Percentiles rank a stretch among this genome's conserved stretches.
Evolutionary conservation across 1,140 invertebrate genomes (phyloP).

Genomic region (Rhyacophila brunnea): DNA sequence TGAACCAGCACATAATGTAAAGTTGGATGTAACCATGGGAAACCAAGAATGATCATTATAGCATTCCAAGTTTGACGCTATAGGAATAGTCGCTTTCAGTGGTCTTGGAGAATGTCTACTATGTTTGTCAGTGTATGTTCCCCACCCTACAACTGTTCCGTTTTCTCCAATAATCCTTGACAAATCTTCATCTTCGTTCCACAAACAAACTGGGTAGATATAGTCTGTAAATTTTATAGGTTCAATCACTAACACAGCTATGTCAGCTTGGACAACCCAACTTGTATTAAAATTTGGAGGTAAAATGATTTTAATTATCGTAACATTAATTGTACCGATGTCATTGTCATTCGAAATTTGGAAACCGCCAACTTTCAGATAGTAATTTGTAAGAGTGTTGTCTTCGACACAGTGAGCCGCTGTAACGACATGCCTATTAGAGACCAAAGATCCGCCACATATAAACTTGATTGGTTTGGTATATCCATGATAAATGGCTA

Average conservation of each 20-base stretch:
- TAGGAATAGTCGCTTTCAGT: conserved; percentile 37
- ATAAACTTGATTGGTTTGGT: conserved; percentile 52
- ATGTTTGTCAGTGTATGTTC: conserved; percentile 37
- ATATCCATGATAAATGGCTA: conserved; percentile 62
- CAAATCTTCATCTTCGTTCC: conserved; percentile 42
- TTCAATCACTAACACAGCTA: conserved; percentile 44
- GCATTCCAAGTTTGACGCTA: conserved; percentile 43
- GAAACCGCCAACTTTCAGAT: conserved; percentile 49
- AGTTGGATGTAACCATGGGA: conserved; percentile 31
- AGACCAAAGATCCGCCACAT: conserved; percentile 58
- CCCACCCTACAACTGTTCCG: conserved; percentile 50
- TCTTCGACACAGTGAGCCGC: conserved; percentile 56
- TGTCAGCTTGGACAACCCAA: conserved; percentile 42
- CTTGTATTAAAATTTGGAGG: conserved; percentile 33
- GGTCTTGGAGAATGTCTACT: conserved; percentile 37
- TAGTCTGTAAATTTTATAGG: conserved; percentile 36
- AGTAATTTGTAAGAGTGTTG: conserved; percentile 39
- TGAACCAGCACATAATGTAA: conserved; percentile 50
- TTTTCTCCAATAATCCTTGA: conserved; percentile 40
- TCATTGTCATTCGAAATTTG: conserved; percentile 53
- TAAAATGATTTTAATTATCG: conserved; percentile 39
- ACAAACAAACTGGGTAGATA: conserved; percentile 55
- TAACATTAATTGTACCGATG: conserved; percentile 38
- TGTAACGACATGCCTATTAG: conserved; percentile 38
- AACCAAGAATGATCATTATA: conserved; percentile 33